These are phyloP conservation scores for Tamias sibiricus DNA, from an alignment of 2,113 vertebrate genomes.

Conservation along the genomic window DNA sequence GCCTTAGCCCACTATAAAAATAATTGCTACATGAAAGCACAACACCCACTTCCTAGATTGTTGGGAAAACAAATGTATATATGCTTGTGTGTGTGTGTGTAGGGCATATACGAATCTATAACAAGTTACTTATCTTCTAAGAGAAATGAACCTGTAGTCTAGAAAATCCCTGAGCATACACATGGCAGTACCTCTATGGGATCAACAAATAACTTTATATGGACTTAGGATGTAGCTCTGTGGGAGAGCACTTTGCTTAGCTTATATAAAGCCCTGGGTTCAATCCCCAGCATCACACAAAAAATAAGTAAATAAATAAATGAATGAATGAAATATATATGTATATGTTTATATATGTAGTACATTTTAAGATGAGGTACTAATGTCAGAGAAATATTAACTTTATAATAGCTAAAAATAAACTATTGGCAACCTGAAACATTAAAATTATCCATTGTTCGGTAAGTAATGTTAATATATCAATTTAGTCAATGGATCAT, in stretches of 20 bases:
- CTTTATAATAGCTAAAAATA: neutral
- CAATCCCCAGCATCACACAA: neutral
- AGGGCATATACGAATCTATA: neutral
- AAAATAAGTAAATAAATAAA: too few relatives aligned
- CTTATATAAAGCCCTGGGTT: neutral
- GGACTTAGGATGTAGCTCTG: neutral
- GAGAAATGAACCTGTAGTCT: neutral
- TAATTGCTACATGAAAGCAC: constrained; percentile 81
- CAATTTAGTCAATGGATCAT: neutral
- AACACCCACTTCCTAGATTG: constrained; percentile 61
- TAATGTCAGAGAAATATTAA: neutral
- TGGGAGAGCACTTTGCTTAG: neutral
- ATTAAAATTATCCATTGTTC: neutral
- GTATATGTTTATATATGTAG: too few relatives aligned
- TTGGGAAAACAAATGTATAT: neutral
- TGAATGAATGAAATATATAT: neutral
- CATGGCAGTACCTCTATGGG: neutral
- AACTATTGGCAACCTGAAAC: neutral
- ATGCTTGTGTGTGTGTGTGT: neutral
- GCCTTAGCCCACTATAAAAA: constrained; percentile 67
- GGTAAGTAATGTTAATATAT: neutral
- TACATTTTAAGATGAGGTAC: neutral
- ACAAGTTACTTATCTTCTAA: neutral
- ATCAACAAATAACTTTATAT: neutral
- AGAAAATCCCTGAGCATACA: neutral